These are phyloP conservation scores for Drosophila eugracilis DNA, from an alignment of 1,140 invertebrate genomes.

Conservation along the genomic window DNA sequence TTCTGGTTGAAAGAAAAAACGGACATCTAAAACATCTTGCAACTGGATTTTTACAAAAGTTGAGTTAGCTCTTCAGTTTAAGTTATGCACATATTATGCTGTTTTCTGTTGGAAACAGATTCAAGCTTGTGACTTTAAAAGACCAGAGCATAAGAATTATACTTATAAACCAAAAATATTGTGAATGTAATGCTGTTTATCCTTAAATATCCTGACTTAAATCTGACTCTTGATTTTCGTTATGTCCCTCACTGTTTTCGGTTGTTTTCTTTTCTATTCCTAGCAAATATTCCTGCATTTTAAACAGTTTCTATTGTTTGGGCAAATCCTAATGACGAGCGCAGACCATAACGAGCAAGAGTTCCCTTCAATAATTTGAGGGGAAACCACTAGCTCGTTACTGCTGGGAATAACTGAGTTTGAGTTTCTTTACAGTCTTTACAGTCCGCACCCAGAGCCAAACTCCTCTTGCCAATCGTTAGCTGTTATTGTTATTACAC, in stretches of 20 bases:
- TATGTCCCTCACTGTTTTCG: not conserved
- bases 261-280: not conserved
- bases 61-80: not conserved
- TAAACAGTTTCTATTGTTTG: slow-evolving; percentile 22
- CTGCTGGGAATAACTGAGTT: slow-evolving; percentile 19
- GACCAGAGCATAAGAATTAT: too few relatives aligned
- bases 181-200: not conserved
- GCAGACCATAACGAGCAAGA: slow-evolving; percentile 13
- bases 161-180: too few relatives aligned
- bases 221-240: not conserved
- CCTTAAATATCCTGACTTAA: not conserved
- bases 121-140: too few relatives aligned
- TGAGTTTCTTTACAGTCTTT: slow-evolving; percentile 1
- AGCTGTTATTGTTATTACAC: slow-evolving; percentile 28
- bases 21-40: not conserved
- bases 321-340: not conserved
- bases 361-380: slow-evolving; percentile 31
- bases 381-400: slow-evolving; percentile 35
- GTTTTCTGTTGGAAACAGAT: too few relatives aligned
- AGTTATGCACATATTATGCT: too few relatives aligned
- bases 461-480: slow-evolving; percentile 22
- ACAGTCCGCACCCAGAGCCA: not conserved
- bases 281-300: slow-evolving; percentile 17
- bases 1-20: slow-evolving; percentile 1
- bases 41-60: not conserved